phyloP scores from a whole-genome alignment of 2,113 vertebrate genomes.

The Varanus salvator region DNA sequence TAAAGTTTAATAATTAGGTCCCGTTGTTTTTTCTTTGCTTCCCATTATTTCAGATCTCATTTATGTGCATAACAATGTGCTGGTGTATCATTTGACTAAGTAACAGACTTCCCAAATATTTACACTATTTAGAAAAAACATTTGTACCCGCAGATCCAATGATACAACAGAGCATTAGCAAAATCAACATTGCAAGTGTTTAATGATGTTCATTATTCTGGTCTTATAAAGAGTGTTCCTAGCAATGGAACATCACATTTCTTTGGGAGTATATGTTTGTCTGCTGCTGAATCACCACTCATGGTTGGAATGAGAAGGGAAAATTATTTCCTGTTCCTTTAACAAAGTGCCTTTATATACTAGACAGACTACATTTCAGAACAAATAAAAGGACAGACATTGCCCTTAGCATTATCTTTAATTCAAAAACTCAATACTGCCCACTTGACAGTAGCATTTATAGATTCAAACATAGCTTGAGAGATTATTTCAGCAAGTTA shows the following conservation, averaged over 20 bases:
- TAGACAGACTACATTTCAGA: slow-evolving; percentile 47
- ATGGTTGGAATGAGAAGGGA: slow-evolving; percentile 34
- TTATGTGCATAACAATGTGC: slow-evolving; percentile 23
- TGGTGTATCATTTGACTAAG: slow-evolving; percentile 26
- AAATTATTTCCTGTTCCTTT: slow-evolving; percentile 55
- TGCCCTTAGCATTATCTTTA: slow-evolving; percentile 43
- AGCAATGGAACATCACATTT: slow-evolving; percentile 50
- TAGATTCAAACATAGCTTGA: not conserved
- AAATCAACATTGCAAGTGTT: slow-evolving; percentile 55
- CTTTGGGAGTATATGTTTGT: slow-evolving; percentile 41
- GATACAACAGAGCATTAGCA: slow-evolving; percentile 50
- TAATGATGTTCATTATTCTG: slow-evolving; percentile 50
- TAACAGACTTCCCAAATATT: slow-evolving; percentile 50
- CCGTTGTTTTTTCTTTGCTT: not conserved
- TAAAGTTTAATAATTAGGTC: not conserved
- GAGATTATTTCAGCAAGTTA: not conserved
- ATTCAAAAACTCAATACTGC: slow-evolving; percentile 37
- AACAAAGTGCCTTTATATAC: slow-evolving; percentile 40
- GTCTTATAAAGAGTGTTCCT: slow-evolving; percentile 49
- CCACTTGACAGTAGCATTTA: slow-evolving; percentile 39
- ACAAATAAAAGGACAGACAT: slow-evolving; percentile 55
- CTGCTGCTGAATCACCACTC: slow-evolving; percentile 46
- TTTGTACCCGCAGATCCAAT: slow-evolving; percentile 40
- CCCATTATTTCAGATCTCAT: slow-evolving; percentile 23
- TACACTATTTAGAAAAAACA: slow-evolving; percentile 55